A percentile compares a stretch with the other conserved stretches of the same genome.
phyloP scores from a whole-genome alignment of 2,888 invertebrate genomes.

The Oscheius myriophilus region DNA sequence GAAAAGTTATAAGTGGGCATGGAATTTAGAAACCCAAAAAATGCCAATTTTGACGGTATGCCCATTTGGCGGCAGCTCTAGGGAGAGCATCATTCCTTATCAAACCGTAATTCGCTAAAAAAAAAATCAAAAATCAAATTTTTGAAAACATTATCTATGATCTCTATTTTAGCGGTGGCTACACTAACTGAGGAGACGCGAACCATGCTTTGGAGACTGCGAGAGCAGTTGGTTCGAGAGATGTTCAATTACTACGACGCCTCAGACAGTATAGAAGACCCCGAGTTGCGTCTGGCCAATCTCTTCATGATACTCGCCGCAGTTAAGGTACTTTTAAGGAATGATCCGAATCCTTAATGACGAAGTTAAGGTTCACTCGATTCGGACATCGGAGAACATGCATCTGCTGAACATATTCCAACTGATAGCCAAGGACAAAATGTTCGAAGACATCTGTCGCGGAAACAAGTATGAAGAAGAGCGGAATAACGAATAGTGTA shows the following conservation, averaged over 20 bases:
- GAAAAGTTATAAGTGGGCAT: too few species aligned
- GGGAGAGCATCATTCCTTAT: too few species aligned
- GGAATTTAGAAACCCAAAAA: too few species aligned
- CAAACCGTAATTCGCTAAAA: too few species aligned
- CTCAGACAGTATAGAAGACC: conserved; percentile 48
- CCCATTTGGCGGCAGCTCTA: too few species aligned
- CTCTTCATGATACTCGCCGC: conserved; percentile 57
- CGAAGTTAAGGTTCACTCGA: conserved; percentile 54
- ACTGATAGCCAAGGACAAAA: conserved; percentile 58
- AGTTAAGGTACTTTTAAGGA: conserved; percentile 45
- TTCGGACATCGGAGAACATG: conserved; percentile 64
- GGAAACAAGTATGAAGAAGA: conserved; percentile 25
- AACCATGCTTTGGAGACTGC: conserved; percentile 38
- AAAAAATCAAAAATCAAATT: conserved; percentile 18
- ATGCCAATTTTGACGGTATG: too few species aligned
- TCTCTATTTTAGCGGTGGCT: conserved; percentile 35
- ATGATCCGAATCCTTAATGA: not conserved
- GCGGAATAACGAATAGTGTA: not conserved
- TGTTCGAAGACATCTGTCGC: conserved; percentile 46
- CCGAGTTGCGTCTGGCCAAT: conserved; percentile 61
- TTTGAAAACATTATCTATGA: not conserved
- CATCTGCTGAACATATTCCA: conserved; percentile 61
- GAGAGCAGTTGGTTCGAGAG: conserved; percentile 56
- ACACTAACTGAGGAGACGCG: conserved; percentile 40
- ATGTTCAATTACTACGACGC: conserved; percentile 51